phyloP scores from a whole-genome alignment of 2,888 invertebrate genomes.

The Parochlus steinenii region DNA sequence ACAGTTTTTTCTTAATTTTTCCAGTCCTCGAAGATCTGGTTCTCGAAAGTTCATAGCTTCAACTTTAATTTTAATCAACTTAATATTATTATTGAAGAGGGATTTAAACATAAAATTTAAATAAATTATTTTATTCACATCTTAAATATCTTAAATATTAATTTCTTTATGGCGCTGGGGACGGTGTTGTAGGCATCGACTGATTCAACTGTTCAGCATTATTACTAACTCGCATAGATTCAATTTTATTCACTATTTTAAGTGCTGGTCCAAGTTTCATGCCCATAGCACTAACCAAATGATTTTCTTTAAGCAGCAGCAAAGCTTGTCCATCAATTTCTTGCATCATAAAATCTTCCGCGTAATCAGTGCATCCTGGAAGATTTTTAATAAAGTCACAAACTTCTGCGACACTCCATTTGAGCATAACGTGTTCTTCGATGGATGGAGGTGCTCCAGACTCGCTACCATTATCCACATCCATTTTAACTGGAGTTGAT shows the following conservation, averaged over 20 bases:
- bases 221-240: slow-evolving; percentile 45
- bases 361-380: slow-evolving; percentile 82
- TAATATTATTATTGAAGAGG: too few relatives aligned
- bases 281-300: slow-evolving; percentile 83
- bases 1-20: too few relatives aligned
- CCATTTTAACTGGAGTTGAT: not conserved
- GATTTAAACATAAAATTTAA: too few relatives aligned
- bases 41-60: too few relatives aligned
- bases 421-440: slow-evolving; percentile 20
- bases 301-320: slow-evolving; percentile 80
- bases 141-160: too few relatives aligned
- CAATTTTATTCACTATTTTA: slow-evolving; percentile 87
- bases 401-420: slow-evolving; percentile 62
- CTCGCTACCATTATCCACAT: slow-evolving; percentile 8
- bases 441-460: too few relatives aligned
- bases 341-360: slow-evolving; percentile 86
- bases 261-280: slow-evolving; percentile 93
- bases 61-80: too few relatives aligned
- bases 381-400: slow-evolving; percentile 77
- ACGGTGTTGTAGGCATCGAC: too few relatives aligned
- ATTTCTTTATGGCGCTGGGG: too few relatives aligned
- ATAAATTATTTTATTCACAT: too few relatives aligned
- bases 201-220: too few relatives aligned
- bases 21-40: too few relatives aligned
- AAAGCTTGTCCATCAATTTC: slow-evolving; percentile 94